Evolutionary conservation across 30 jellyfish, hydroid and myxozoan species (phyloP), one percentile per base, ranked within the genome.

Genomic region (Pelagia noctiluca): DNA sequence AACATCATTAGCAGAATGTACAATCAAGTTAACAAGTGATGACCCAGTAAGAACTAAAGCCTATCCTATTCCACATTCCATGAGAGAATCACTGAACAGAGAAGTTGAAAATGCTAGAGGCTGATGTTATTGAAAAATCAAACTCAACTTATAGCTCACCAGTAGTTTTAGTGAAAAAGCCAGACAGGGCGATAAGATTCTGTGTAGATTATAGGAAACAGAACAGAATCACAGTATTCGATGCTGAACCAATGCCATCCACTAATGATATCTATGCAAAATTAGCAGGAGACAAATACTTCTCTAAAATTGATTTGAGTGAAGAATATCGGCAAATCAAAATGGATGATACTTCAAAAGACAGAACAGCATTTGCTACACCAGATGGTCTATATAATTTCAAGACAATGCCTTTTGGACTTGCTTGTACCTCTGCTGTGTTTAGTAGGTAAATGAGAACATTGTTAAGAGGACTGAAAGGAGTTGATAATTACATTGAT

Each of bases 41-140:
- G 75, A 22, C 60, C 89, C 89, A 31, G 89, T 35, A 28, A 78
- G 84, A 63, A 54, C 89, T 42, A 80, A 49, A 68, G 85, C 90
- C 49, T 80, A 80, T 26, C 47, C 84, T 35, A 85, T 80, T 35
- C 85, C 83, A 67, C 65, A 80, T 35, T 75, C 75, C 0, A 57
- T 64, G 64, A 64, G 90, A 38, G 64, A 64, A 70, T 80, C 90
- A 64, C 90, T 63, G 29, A 63, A 46, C 75, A 63, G 48, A 26
- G 90, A 80, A 26, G 65, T 80, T 64, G 64, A 64, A 52, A 4
- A 52, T 52, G 68, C 21, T 52, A 30, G 26, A 52, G 21, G 21
- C 16, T 52, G 26, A 52, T 19, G 26, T 52, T 19, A 52, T 52
- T 2, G 4, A 19, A 19, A 25, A 25, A 4, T 10, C 30, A 10